Percentiles rank a stretch among this genome's conserved stretches.
Conservation (phyloP, 2,113 vertebrate genomes). For the Alectura lathami region DNA sequence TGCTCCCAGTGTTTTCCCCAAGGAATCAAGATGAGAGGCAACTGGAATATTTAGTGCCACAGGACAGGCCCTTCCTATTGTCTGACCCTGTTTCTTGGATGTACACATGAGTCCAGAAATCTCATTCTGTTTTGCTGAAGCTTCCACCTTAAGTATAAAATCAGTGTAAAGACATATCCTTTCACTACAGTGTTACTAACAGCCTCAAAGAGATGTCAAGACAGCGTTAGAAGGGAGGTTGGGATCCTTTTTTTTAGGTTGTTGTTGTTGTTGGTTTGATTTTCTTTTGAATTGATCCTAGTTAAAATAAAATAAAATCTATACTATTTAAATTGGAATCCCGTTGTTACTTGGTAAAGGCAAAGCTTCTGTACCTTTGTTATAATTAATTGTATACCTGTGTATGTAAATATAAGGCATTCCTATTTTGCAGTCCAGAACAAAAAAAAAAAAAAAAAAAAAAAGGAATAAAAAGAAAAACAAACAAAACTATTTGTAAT, state of each 20-base stretch:
- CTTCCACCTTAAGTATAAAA: conserved; percentile 82
- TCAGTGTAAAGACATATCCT: conserved; percentile 81
- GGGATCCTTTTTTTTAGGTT: conserved; percentile 69
- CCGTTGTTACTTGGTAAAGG: conserved; percentile 97
- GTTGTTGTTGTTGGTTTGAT: conserved; percentile 73
- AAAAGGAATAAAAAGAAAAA: conserved; percentile 82
- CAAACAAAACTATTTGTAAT: conserved; percentile 97
- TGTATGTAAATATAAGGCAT: conserved; percentile 99
- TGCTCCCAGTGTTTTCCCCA: conserved; percentile 37
- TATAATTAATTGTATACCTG: conserved; percentile 99
- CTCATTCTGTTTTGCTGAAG: conserved; percentile 80
- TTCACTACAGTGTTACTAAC: conserved; percentile 92
- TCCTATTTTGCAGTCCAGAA: conserved; percentile 99
- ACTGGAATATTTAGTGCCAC: conserved; percentile 25
- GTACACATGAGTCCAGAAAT: not conserved
- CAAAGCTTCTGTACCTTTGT: conserved; percentile 99
- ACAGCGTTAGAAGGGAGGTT: conserved; percentile 75
- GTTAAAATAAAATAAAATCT: conserved; percentile 71
- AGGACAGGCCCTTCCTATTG: conserved; percentile 48
- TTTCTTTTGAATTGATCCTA: conserved; percentile 74
- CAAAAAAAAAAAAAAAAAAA: conserved; percentile 88
- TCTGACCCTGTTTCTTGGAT: conserved; percentile 53
- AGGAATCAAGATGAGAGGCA: not conserved
- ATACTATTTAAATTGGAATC: conserved; percentile 89
- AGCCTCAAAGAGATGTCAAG: conserved; percentile 85